A percentile compares a stretch with the other conserved stretches of the same genome.
Conservation (phyloP, 2,888 invertebrate species). For the Dichetophora obliterata region DNA sequence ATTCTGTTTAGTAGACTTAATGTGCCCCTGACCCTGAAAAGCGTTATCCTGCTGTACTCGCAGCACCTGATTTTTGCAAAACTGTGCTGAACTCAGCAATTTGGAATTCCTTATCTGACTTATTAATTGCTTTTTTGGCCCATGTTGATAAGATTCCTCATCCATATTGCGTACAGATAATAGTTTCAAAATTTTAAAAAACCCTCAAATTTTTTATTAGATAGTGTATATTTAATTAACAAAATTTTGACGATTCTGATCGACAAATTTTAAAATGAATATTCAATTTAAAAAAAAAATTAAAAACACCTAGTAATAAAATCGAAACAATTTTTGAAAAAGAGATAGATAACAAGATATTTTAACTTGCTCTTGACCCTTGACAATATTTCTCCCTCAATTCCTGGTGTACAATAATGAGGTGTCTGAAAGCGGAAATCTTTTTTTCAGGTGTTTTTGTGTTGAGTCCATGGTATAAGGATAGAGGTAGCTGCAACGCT, state of each 20-base stretch:
- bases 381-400: too few species aligned
- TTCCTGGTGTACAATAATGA: too few species aligned
- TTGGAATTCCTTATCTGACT: slow-evolving; percentile 39
- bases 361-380: too few species aligned
- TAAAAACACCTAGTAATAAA: too few species aligned
- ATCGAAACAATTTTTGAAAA: too few species aligned
- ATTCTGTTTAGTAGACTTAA: neutral
- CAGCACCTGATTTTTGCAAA: slow-evolving; percentile 37
- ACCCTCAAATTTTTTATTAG: slow-evolving; percentile 19
- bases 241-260: neutral
- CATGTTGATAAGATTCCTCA: slow-evolving; percentile 38
- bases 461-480: too few species aligned
- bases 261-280: neutral
- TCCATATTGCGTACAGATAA: slow-evolving; percentile 25
- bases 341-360: too few species aligned
- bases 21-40: neutral
- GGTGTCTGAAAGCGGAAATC: too few species aligned
- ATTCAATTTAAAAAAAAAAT: slow-evolving; percentile 27
- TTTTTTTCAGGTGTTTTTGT: too few species aligned
- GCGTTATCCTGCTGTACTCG: slow-evolving; percentile 30
- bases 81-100: slow-evolving; percentile 38
- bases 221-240: slow-evolving; percentile 25
- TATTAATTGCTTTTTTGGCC: slow-evolving; percentile 46
- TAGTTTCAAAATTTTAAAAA: slow-evolving; percentile 36
- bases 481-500: too few species aligned